These are phyloP conservation scores for Mimachlamys varia DNA, from an alignment of 2,888 invertebrate species.

Conservation along the genomic window DNA sequence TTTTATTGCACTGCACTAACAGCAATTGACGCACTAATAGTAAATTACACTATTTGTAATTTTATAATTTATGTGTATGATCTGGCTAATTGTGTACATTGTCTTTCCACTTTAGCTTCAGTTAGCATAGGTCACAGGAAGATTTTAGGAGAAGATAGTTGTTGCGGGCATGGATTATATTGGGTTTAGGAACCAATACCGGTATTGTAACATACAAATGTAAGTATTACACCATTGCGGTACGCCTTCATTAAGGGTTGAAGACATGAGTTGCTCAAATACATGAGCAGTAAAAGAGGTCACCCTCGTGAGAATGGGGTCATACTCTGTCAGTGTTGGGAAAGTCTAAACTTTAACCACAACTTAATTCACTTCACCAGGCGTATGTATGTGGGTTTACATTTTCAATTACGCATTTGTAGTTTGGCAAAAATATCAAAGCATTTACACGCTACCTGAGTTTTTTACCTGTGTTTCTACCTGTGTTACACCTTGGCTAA, in stretches of 20 bases:
- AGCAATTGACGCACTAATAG: neutral
- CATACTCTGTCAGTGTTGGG: no score
- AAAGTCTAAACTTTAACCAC: no score
- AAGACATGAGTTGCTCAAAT: no score
- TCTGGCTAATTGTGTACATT: neutral
- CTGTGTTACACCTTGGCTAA: neutral
- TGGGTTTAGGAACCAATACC: no score
- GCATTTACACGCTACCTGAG: slow-evolving; percentile 16
- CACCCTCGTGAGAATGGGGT: no score
- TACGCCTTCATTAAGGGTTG: no score
- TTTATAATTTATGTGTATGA: no score
- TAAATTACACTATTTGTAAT: neutral
- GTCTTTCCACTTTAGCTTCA: neutral
- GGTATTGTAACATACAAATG: neutral
- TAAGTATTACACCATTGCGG: neutral
- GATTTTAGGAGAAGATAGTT: neutral
- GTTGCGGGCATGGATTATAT: neutral
- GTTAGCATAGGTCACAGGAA: neutral
- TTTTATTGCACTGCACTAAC: neutral
- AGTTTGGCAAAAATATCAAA: slow-evolving; percentile 10
- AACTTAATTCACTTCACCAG: neutral
- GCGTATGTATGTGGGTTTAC: neutral
- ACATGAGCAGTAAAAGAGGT: no score
- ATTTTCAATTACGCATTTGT: neutral
- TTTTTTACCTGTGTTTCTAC: slow-evolving; percentile 1